Base-by-base conservation (phyloP, 2,888 invertebrate genomes). In the Hermodice carunculata region DNA sequence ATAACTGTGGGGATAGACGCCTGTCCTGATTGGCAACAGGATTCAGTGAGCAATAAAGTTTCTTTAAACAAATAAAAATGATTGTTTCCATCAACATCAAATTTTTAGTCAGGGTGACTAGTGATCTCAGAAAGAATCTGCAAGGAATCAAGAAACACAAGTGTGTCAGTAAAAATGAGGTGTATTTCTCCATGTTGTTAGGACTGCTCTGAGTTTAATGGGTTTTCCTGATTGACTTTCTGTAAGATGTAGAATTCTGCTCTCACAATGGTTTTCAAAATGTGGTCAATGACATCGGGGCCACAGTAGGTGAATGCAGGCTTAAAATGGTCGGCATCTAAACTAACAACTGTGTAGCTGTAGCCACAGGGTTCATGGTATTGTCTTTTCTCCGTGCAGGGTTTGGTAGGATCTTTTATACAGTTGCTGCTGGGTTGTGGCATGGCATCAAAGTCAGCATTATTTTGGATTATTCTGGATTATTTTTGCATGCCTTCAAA, bases 91-190 rank as follows among this genome's bases (percentile, higher is more conserved):
- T n/a, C n/a, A n/a, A n/a, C n/a, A n/a, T n/a, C n/a, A n/a, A n/a
- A n/a, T n/a, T n/a, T n/a, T 44, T 31, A n/a, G n/a, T n/a, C n/a
- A n/a, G n/a, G n/a, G n/a, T n/a, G n/a, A n/a, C n/a, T n/a, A n/a
- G n/a, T n/a, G n/a, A n/a, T n/a, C n/a, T n/a, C n/a, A n/a, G n/a
- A n/a, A n/a, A n/a, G n/a, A n/a, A n/a, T n/a, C n/a, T n/a, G n/a
- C n/a, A n/a, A 79, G 56, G 72, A 69, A 71, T 78, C 76, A 37
- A 77, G 37, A 68, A 76, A 78, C 61, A 71, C 71, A 34, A 64
- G 46, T 67, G 59, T 49, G 22, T 29, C 46, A 62, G 32, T 29
- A 29, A 28, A 22, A 65, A 61, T 11, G 67, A 69, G 28, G 71
- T 69, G 40, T 64, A 71, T 19, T 65, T 73, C 64, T 72, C 67